Conservation (phyloP, 2,797 vertebrate genomes). For the Urophycis tenuis region DNA sequence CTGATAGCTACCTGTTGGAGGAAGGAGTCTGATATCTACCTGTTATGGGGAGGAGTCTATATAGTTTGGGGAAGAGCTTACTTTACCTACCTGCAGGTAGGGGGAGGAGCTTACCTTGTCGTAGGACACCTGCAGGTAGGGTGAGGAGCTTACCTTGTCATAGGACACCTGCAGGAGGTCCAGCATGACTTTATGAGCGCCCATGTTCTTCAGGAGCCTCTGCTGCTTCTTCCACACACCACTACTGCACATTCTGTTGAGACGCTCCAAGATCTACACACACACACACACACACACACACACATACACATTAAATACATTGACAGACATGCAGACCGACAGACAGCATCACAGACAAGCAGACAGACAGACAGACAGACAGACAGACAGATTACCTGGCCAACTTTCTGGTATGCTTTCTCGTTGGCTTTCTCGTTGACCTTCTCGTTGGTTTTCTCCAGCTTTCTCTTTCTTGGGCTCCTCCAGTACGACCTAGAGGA, state of each 20-base stretch:
- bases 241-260: constrained; percentile 91
- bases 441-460: constrained; percentile 35
- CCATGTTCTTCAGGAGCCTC: constrained; percentile 94
- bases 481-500: constrained; percentile 53
- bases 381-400: constrained; percentile 70
- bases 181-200: constrained; percentile 96
- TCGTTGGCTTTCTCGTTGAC: constrained; percentile 71
- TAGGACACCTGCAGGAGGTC: constrained; percentile 94
- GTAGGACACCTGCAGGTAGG: constrained; percentile 83
- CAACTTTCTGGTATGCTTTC: constrained; percentile 87
- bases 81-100: constrained; percentile 86
- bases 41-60: too few species aligned
- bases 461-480: constrained; percentile 54
- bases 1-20: too few species aligned
- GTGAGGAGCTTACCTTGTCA: constrained; percentile 71
- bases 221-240: constrained; percentile 97
- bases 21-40: too few species aligned
- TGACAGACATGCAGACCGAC: neutral
- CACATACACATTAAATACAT: neutral
- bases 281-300: neutral
- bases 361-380: neutral
- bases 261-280: constrained; percentile 82
- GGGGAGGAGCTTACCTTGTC: constrained; percentile 70
- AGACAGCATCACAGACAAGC: neutral
- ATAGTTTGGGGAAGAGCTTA: constrained; percentile 39